phyloP scores from a whole-genome alignment of 2,888 invertebrate species.

The Nasonovia ribisnigri region DNA sequence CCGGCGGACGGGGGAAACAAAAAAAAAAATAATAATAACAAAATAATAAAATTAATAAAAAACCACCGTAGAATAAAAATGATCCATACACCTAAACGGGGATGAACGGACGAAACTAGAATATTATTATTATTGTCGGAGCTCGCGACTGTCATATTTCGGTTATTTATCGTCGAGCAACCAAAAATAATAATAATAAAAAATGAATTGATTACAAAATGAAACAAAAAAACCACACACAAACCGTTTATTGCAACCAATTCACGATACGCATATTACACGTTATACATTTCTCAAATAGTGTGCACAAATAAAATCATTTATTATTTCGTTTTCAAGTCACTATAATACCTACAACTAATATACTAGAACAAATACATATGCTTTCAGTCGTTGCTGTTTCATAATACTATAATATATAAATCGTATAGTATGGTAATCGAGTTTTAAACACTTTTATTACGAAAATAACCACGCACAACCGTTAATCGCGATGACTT shows the following conservation, averaged over 20 bases:
- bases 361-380: neutral
- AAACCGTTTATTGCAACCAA: neutral
- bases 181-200: neutral
- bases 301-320: neutral
- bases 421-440: neutral
- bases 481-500: too few species aligned
- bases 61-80: neutral
- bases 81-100: neutral
- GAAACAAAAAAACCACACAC: neutral
- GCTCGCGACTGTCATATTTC: neutral
- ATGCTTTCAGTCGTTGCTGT: neutral
- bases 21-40: neutral
- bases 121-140: neutral
- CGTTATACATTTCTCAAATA: neutral
- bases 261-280: neutral
- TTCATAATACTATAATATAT: neutral
- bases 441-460: neutral
- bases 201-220: conserved; percentile 2
- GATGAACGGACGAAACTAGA: neutral
- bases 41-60: neutral
- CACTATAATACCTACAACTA: neutral
- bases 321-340: neutral
- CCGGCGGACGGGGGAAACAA: neutral
- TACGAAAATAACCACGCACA: too few species aligned
- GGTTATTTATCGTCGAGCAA: conserved; percentile 4